Base-by-base conservation (phyloP, 2,888 invertebrate species). In the Sminthurinus aureus region DNA sequence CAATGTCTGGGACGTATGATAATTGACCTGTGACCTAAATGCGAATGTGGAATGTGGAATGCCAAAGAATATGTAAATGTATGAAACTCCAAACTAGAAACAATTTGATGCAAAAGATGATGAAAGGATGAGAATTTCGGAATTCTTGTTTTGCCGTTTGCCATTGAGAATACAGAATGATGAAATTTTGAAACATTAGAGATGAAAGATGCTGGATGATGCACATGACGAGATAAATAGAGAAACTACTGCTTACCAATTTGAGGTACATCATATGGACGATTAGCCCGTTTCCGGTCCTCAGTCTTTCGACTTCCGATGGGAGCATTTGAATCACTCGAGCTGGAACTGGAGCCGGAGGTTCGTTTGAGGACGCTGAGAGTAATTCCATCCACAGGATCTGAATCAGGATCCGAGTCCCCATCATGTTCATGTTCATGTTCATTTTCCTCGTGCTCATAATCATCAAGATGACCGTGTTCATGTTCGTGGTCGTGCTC, bases 251-350 rank as follows among this genome's bases (percentile, higher is more conserved):
- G n/a, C 87, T 85, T 84, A 88, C 88, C 86, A 51, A 88, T 87
- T 87, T 87, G 88, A 87, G 88, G 88, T 85, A 88, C 85, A 84
- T 88, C 88, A 83, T 88, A 88, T 38, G 79, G 84, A 84, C 84
- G 86, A 83, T 85, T 85, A 22, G 85, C 86, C 81, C 88, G 76
- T 84, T 88, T 88, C 50, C 82, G 67, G 51, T 83, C 84, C 50
- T 82, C 83, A 12, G 67, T 74, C 74, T 79, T 82, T 26, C 81
- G 69, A 82, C 80, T 84, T 0, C 69, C 83, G 24, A 82, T 76
- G 6, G 80, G 71, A 20, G 50, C 82, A 22, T 66, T 18, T 15
- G 67, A 24, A 26, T 38, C 71, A 52, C 58, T 74, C 15, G 73
- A 24, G 50, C 22, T 22, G 50, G 79, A 79, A 15, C 20, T 20